Conservation (phyloP, 1,140 invertebrate species). For the Drosophila sucinea region DNA sequence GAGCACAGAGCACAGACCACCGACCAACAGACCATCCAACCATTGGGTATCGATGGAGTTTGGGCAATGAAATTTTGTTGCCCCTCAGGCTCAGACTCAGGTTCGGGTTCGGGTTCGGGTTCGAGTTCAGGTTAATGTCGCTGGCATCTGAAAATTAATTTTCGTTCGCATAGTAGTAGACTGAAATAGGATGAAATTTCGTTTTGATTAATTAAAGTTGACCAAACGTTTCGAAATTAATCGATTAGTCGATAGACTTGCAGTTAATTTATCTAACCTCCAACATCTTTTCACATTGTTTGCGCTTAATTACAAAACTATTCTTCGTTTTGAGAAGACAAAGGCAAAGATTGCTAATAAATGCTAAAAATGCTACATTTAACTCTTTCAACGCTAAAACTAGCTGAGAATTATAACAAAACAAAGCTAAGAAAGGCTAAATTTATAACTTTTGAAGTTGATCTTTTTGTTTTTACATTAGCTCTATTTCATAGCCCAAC, state of each 20-base stretch:
- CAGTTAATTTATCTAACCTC: background rate
- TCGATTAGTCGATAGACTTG: background rate
- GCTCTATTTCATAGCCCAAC: background rate
- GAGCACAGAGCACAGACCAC: background rate
- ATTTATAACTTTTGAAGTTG: background rate
- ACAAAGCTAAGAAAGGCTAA: too few relatives aligned
- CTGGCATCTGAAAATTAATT: slow-evolving; percentile 2
- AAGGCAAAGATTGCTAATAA: too few relatives aligned
- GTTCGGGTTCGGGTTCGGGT: too few relatives aligned
- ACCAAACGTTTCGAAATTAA: slow-evolving; percentile 8
- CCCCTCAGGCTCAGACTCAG: background rate
- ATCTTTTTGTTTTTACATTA: background rate
- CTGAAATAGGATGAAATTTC: background rate
- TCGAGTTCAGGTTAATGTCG: too few relatives aligned
- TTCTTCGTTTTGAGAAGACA: too few relatives aligned
- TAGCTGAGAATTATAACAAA: too few relatives aligned
- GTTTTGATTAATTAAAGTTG: slow-evolving; percentile 9
- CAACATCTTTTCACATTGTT: background rate
- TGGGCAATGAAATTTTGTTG: slow-evolving; percentile 11
- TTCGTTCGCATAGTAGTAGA: background rate
- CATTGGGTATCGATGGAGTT: background rate
- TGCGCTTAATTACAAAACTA: background rate
- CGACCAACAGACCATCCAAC: too few relatives aligned
- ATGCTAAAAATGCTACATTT: too few relatives aligned
- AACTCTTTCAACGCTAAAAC: too few relatives aligned